Conservation (phyloP, 2,888 invertebrate species). For the Apoderus coryli region DNA sequence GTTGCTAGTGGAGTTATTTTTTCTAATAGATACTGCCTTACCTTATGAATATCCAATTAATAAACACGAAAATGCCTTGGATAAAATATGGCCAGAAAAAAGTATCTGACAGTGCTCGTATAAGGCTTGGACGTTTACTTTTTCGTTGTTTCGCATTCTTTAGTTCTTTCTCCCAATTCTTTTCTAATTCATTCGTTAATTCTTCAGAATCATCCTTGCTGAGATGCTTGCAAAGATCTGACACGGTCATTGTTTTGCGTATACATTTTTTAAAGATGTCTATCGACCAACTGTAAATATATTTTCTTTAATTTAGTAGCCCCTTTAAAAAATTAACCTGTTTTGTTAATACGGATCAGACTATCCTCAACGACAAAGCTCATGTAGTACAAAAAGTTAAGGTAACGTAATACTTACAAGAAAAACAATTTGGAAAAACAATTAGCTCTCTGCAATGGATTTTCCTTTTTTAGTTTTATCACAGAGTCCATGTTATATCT, state of each 20-base stretch:
- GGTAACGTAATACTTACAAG: slow-evolving; percentile 24
- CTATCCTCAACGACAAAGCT: too few relatives aligned
- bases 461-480: slow-evolving; percentile 15
- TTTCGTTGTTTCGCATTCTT: slow-evolving; percentile 13
- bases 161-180: slow-evolving; percentile 31
- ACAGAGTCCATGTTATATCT: slow-evolving; percentile 17
- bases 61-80: slow-evolving; percentile 17
- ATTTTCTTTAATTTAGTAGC: too few relatives aligned
- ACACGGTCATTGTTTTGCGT: slow-evolving; percentile 43
- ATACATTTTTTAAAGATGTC: slow-evolving; percentile 37
- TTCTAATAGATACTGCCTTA: too few relatives aligned
- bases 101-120: slow-evolving; percentile 16
- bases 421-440: slow-evolving; percentile 30
- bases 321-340: too few relatives aligned
- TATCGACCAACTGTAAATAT: slow-evolving; percentile 27
- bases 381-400: too few relatives aligned
- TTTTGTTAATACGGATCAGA: too few relatives aligned
- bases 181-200: slow-evolving; percentile 47
- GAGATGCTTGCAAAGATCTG: slow-evolving; percentile 48
- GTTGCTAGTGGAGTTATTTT: too few relatives aligned
- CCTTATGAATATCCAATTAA: too few relatives aligned
- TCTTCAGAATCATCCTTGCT: slow-evolving; percentile 44
- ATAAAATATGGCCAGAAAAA: slow-evolving; percentile 17
- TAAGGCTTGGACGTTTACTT: slow-evolving; percentile 16
- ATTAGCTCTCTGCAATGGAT: slow-evolving; percentile 18